Evolutionary conservation across 2,888 invertebrate species (phyloP), one percentile per base, ranked within the genome.

Genomic region (Bombyx huttoni): DNA sequence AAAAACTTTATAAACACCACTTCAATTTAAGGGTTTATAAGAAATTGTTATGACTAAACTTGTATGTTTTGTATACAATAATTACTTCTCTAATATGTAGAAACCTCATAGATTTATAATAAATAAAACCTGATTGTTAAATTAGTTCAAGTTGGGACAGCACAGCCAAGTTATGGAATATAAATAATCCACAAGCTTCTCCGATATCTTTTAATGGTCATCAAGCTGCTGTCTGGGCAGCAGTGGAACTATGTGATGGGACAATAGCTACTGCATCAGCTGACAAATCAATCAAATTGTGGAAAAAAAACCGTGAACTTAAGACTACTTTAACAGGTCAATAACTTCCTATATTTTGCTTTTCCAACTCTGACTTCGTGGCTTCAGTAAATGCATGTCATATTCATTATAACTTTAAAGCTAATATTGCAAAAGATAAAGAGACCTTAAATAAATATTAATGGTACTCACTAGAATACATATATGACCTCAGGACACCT

Each of bases 131-230:
- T 49, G n/a, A 47, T 45, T 12, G 45, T 51, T 10, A 56, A 64
- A 78, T 94, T 52, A 97, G 96, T 69, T 95, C 97, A 47, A 98
- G 98, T 49, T 98, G 98, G 98, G 98, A 99, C 74, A 91, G 91
- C 58, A 94, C 95, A 6, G 97, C 95, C 0, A 93, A 94, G 68
- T 86, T 96, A 49, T 98, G 98, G 98, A 88, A 87, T 50, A 61
- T 94, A 3, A 89, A 87, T 53, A 80, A 89, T 50, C 78, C 91
- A 1, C 79, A 89, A 34, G 82, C 90, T 51, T 70, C 87, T 34
- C 72, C 88, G 0, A 73, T 91, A 47, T 91, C 91, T 0, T 84
- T 94, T 8, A 83, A 89, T 55, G 94, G 94, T 0, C 96, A 96
- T 65, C 89, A 91, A 58, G 94, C 94, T 12, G 96, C 98, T 0